Conservation (phyloP, 2,113 vertebrate species). For the Sapayoa aenigma region DNA sequence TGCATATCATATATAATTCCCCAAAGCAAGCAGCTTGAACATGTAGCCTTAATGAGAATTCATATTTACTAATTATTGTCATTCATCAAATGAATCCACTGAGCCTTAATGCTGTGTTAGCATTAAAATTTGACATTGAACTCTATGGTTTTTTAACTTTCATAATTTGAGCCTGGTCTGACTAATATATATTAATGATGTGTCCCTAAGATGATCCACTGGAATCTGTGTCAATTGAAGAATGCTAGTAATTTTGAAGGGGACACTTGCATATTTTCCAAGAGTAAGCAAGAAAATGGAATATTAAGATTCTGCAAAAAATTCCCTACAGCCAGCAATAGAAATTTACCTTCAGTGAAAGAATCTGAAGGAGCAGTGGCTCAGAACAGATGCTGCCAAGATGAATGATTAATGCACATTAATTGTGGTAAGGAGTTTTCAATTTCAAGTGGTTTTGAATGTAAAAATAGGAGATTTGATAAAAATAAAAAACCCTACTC, state of each 20-base stretch:
- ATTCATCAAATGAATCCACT: constrained; percentile 10
- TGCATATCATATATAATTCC: neutral
- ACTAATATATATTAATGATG: neutral
- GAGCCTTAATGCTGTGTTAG: neutral
- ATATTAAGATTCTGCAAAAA: neutral
- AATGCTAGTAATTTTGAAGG: neutral
- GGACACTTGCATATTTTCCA: neutral
- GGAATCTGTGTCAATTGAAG: neutral
- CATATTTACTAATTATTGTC: constrained; percentile 23
- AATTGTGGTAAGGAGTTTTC: constrained; percentile 26
- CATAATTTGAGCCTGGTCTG: neutral
- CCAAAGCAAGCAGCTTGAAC: neutral
- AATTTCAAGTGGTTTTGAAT: neutral
- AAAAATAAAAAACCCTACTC: neutral
- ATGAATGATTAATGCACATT: constrained; percentile 48
- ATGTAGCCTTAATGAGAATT: neutral
- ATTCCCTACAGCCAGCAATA: neutral
- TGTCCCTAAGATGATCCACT: neutral
- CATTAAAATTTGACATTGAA: neutral
- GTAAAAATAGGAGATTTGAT: neutral
- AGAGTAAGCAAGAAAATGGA: neutral
- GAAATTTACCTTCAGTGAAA: constrained; percentile 12
- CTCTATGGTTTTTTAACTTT: neutral
- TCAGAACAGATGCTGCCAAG: constrained; percentile 30
- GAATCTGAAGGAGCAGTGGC: neutral